Evolutionary conservation across 2,113 vertebrate species (phyloP), one percentile per base, ranked within the genome.

Genomic region (Chiloscyllium plagiosum): DNA sequence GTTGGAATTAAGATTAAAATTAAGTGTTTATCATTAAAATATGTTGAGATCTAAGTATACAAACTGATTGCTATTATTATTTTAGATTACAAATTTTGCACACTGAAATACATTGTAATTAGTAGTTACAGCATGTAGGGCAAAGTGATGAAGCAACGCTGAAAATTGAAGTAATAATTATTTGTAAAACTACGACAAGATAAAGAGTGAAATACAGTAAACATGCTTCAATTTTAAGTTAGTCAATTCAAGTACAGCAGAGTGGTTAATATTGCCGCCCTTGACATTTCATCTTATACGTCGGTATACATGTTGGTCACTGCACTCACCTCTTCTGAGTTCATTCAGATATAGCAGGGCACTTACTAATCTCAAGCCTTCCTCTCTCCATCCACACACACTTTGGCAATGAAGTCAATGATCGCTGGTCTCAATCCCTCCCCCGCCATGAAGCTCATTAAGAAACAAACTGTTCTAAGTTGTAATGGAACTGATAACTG

Each of bases 401-500:
- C 68, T 26, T 29, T 47, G 93, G 65, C 93, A 72, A 2, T 29
- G 80, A 20, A 83, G 80, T 83, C 80, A 83, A 47, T 83, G 24
- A 24, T 95, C 93, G 22, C 66, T 70, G 66, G 66, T 42, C 68
- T 70, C 93, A 95, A 17, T 37, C 92, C 66, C 68, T 68, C 92
- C 66, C 50, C 65, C 42, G 68, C 66, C 65, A 95, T 72, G 42
- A 42, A 95, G 68, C 42, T 95, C 93, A 70, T 95, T 95, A 69
- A 70, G 66, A 95, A 95, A 95, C 93, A 95, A 95, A 95, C 93
- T 95, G 93, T 95, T 95, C 93, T 95, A 72, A 69, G 68, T 95
- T 95, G 42, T 70, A 95, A 95, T 72, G 68, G 68, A 95, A 95
- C 89, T 95, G 68, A 72, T 95, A 95, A 72, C 93, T 95, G 68